Percentiles rank a stretch among this genome's conserved stretches.
Evolutionary conservation across 2,888 invertebrate genomes (phyloP).

Genomic region (Synergus gifuensis): DNA sequence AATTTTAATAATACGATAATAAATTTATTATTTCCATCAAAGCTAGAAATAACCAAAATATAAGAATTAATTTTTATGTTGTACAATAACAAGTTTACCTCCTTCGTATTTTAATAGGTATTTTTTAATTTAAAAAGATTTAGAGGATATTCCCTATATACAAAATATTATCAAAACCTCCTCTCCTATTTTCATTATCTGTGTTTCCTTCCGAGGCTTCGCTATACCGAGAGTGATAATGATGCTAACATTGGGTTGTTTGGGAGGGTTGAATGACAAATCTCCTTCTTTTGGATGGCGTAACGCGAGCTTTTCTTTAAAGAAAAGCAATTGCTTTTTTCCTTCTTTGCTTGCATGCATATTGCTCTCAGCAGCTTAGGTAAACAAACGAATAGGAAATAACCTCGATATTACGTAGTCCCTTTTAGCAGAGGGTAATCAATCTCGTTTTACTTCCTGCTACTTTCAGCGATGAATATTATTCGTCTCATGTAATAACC

Average conservation of each 20-base stretch:
- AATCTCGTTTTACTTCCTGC: constrained; percentile 21
- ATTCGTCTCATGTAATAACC: neutral
- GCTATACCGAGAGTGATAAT: constrained; percentile 46
- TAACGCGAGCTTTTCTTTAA: neutral
- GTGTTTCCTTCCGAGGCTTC: neutral
- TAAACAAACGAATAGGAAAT: constrained; percentile 51
- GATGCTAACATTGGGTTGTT: constrained; percentile 48
- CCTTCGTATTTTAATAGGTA: neutral
- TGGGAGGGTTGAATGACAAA: constrained; percentile 45
- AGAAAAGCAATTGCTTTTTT: too few relatives aligned
- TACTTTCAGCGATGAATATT: neutral
- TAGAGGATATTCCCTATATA: too few relatives aligned
- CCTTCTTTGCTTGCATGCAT: constrained; percentile 21
- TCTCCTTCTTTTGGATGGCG: constrained; percentile 33
- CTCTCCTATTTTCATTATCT: neutral
- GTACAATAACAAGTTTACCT: neutral
- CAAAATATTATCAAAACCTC: too few relatives aligned
- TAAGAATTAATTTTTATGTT: neutral
- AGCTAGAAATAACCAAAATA: too few relatives aligned
- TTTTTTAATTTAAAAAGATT: too few relatives aligned
- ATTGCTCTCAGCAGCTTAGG: constrained; percentile 33
- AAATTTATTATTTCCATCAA: too few relatives aligned
- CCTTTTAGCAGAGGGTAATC: constrained; percentile 40
- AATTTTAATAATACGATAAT: too few relatives aligned
- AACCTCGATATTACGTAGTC: constrained; percentile 48